These are phyloP conservation scores for Rousettus madagascariensis DNA, from an alignment of 2,797 vertebrate species.

Conservation along the genomic window DNA sequence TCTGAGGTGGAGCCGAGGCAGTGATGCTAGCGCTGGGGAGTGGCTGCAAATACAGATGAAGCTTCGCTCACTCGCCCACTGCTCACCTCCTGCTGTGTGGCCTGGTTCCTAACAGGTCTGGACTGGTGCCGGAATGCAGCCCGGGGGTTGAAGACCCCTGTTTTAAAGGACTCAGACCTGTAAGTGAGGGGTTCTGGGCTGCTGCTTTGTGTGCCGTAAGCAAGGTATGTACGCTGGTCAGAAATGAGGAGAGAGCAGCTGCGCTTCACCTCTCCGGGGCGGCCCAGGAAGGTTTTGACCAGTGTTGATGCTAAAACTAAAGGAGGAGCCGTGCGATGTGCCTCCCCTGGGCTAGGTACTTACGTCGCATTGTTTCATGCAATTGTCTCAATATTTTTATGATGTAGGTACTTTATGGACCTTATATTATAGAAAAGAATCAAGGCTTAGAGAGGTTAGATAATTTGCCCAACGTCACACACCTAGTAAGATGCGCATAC, in stretches of 20 bases:
- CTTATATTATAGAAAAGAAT: neutral
- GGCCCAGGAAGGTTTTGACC: neutral
- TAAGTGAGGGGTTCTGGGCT: neutral
- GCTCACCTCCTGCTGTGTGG: no score
- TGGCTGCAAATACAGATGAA: no score
- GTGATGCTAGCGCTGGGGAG: no score
- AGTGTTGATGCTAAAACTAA: neutral
- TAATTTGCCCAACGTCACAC: neutral
- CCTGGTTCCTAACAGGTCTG: no score
- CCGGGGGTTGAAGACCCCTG: no score
- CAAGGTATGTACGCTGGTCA: neutral
- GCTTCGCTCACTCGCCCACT: no score
- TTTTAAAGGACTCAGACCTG: neutral
- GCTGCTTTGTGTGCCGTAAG: neutral
- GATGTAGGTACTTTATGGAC: neutral
- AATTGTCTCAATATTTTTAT: neutral
- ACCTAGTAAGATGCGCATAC: neutral
- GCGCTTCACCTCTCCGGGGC: no score
- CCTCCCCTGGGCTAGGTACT: no score
- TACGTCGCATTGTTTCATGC: neutral
- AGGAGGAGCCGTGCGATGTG: neutral
- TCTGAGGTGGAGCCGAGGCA: no score
- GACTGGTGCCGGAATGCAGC: no score
- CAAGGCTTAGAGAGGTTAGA: neutral
- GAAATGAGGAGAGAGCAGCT: neutral